Evolutionary conservation across 2,797 vertebrate species (phyloP).

Genomic region (Micropoecilia bifurca): DNA sequence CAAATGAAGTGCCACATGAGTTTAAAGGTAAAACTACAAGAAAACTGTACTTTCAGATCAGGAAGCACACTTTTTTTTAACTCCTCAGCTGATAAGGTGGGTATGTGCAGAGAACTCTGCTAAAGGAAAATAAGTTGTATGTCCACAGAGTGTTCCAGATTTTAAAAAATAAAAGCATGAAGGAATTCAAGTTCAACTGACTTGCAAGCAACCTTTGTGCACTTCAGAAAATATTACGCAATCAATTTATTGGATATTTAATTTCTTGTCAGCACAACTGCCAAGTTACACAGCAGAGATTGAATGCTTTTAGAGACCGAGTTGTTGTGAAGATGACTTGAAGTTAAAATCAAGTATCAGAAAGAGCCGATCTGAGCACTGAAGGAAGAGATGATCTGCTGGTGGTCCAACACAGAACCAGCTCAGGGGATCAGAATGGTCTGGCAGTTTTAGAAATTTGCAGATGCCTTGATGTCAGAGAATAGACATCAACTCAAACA

Average conservation of each 20-base stretch:
- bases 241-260: not conserved
- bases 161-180: conserved; percentile 1
- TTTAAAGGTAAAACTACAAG: not conserved
- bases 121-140: conserved; percentile 20
- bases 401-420: not conserved
- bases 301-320: not conserved
- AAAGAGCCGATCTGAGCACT: not conserved
- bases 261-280: not conserved
- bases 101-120: conserved; percentile 6
- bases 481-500: not conserved
- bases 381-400: not conserved
- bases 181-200: conserved; percentile 18
- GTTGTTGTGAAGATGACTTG: not conserved
- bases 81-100: not conserved
- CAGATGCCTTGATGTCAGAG: not conserved
- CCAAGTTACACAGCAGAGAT: not conserved
- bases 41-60: not conserved
- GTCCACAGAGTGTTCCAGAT: not conserved
- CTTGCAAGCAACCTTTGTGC: not conserved
- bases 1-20: not conserved
- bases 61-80: not conserved
- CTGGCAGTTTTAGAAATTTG: not conserved
- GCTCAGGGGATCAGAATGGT: not conserved
- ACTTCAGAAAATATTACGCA: conserved; percentile 5
- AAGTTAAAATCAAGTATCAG: not conserved